Conservation (phyloP, 1,140 invertebrate species). For the Berghia stephanieae region DNA sequence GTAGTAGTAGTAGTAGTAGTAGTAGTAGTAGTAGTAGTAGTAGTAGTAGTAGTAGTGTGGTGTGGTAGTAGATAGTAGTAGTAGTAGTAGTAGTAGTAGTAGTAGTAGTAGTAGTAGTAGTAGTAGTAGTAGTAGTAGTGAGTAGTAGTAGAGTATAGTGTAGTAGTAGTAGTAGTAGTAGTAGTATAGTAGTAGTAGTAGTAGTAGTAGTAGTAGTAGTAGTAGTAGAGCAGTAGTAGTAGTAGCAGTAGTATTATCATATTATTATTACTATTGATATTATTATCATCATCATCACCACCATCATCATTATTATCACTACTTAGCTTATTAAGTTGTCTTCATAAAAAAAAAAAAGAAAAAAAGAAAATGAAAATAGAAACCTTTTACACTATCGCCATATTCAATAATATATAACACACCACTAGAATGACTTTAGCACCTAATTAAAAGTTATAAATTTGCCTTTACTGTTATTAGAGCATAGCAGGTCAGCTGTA, state of each 20-base stretch:
- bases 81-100: too few species aligned
- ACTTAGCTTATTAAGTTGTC: not conserved
- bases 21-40: too few species aligned
- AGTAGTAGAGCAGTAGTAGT: not conserved
- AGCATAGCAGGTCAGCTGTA: not conserved
- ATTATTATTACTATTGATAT: not conserved
- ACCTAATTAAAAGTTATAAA: too few species aligned
- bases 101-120: too few species aligned
- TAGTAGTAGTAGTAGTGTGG: too few species aligned
- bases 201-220: not conserved
- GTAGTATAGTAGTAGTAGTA: too few species aligned
- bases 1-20: too few species aligned
- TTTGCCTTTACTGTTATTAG: too few species aligned
- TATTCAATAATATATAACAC: not conserved
- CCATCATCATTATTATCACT: not conserved
- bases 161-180: not conserved
- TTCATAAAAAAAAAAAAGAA: not conserved
- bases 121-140: not conserved
- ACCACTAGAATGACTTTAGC: too few species aligned
- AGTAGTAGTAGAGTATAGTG: not conserved
- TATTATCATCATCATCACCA: not conserved
- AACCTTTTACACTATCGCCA: not conserved
- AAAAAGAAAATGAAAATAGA: constrained; percentile 8
- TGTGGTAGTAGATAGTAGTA: too few species aligned
- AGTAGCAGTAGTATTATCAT: not conserved